Conservation (phyloP, 2,888 invertebrate species). For the Lissonota sp. region DNA sequence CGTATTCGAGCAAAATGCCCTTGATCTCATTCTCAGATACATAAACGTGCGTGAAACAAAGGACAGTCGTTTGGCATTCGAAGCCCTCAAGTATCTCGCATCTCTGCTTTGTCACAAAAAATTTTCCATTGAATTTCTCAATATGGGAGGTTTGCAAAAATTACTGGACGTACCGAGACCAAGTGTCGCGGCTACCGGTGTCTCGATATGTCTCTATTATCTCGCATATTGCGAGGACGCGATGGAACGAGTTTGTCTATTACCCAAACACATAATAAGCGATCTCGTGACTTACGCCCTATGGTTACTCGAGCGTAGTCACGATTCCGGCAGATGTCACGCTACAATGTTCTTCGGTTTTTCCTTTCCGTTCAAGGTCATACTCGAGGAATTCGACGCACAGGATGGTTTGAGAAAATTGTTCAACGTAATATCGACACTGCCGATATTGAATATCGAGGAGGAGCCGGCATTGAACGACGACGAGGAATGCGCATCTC, state of each 20-base stretch:
- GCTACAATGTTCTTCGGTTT: conserved; percentile 99
- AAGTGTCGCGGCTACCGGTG: conserved; percentile 97
- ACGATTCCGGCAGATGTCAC: conserved; percentile 98
- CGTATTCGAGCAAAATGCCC: conserved; percentile 96
- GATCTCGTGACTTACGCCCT: conserved; percentile 95
- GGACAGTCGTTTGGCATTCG: conserved; percentile 97
- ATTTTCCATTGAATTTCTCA: conserved; percentile 98
- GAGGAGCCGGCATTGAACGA: conserved; percentile 87
- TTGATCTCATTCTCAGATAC: conserved; percentile 95
- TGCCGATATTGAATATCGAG: conserved; percentile 92
- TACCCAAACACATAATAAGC: conserved; percentile 91
- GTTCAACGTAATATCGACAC: conserved; percentile 96
- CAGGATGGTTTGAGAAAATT: conserved; percentile 97
- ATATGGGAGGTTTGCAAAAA: conserved; percentile 93
- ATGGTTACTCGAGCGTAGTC: conserved; percentile 98
- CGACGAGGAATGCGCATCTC: conserved; percentile 95
- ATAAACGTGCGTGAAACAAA: conserved; percentile 94
- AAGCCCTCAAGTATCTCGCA: conserved; percentile 97
- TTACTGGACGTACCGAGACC: conserved; percentile 96
- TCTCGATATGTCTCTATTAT: conserved; percentile 98
- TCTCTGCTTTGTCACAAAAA: conserved; percentile 98
- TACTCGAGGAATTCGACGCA: conserved; percentile 97
- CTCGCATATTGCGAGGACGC: conserved; percentile 98
- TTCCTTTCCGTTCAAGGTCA: conserved; percentile 96
- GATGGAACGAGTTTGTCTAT: conserved; percentile 96